These are phyloP conservation scores for Theretra japonica DNA, from an alignment of 2,888 invertebrate species.

Conservation along the genomic window DNA sequence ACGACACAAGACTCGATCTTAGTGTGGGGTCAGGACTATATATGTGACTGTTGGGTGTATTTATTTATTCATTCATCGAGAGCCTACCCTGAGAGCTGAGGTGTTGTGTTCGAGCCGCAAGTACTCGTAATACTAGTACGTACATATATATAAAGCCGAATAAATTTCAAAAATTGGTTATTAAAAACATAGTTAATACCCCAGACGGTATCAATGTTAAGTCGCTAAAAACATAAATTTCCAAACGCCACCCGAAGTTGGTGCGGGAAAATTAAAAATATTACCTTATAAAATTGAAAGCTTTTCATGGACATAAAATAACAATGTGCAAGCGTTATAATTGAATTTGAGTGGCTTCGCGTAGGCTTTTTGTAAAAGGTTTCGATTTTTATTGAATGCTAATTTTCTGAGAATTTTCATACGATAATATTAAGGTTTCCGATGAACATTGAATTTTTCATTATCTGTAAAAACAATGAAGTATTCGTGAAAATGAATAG, in stretches of 20 bases:
- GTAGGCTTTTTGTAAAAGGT: background rate
- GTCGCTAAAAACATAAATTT: background rate
- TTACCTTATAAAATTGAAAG: background rate
- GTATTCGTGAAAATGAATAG: too few species aligned
- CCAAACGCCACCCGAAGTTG: background rate
- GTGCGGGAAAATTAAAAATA: background rate
- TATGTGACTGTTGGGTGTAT: too few species aligned
- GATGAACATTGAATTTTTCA: background rate
- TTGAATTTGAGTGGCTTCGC: background rate
- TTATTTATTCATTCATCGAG: too few species aligned
- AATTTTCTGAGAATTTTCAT: background rate
- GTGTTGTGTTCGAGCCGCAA: too few species aligned
- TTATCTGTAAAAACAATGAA: background rate
- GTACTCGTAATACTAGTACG: too few species aligned
- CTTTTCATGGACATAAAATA: slow-evolving; percentile 12
- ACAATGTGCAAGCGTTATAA: background rate
- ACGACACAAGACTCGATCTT: too few species aligned
- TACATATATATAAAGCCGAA: background rate
- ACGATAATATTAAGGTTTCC: background rate
- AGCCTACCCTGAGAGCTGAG: too few species aligned
- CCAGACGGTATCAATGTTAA: too few species aligned
- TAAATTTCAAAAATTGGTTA: too few species aligned
- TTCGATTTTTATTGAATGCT: background rate
- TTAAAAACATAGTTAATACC: too few species aligned
- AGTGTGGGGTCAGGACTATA: too few species aligned